Base-by-base conservation (phyloP, 1,140 invertebrate genomes). In the Brachionus koreanus region DNA sequence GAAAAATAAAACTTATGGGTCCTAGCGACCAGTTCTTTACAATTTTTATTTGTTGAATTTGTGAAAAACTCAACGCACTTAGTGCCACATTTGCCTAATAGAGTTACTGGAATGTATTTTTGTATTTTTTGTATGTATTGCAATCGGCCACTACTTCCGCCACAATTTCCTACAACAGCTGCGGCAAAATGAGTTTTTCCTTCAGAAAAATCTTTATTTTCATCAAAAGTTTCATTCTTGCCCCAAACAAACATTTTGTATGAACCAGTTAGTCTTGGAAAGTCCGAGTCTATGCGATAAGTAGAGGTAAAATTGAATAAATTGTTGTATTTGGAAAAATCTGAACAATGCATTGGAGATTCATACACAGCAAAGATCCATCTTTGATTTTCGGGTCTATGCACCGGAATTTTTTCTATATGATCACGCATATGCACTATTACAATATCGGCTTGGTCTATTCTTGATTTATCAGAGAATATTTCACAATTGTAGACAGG, bases 101-200 rank as follows among this genome's bases (percentile, higher is more conserved):
- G 16, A 63, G 61, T 49, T 6, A 82, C 77, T 37, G 25, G n/a
- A 33, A 82, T 23, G 35, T 82, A 43, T 25, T 82, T 67, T 39
- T 67, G 7, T 33, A 82, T 35, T 37, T 82, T 39, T n/a, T 82
- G 39, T 57, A 81, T 81, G 42, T 46, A 81, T 16, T 63, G 12
- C 13, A 81, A 13, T 43, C 77, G 10, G 9, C 57, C 19, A 49
- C 82, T 83, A 37, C 46, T 46, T 7, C 83, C 82, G 13, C 39
- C 35, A 72, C 85, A 85, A 42, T 84, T 83, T 2, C 37, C 23
- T 19, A 81, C 23, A 19, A 81, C 16, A 81, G 77, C 77, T 25
- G 52, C 77, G 19, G 35, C 52, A 63, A 81, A 39, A 23, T 65
- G 16, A 7, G 25, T 81, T 63, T 37, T 63, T 12, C 19, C 42